phyloP scores from a whole-genome alignment of 2,888 invertebrate genomes.

The Agriopis aurantiaria region DNA sequence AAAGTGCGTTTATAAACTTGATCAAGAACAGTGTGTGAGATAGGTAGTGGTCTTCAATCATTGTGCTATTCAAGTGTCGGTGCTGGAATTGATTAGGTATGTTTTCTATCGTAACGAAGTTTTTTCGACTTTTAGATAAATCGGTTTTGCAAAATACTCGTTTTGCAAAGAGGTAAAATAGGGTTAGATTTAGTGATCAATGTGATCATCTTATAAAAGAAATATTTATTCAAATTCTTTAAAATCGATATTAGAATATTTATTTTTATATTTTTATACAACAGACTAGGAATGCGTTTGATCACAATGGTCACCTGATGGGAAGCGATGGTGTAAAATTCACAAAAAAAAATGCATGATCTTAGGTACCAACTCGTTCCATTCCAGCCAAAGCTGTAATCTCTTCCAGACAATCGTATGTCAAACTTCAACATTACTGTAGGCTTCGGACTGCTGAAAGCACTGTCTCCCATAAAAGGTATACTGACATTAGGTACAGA shows the following conservation, averaged over 20 bases:
- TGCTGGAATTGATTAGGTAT: constrained; percentile 24
- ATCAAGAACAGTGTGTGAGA: constrained; percentile 12
- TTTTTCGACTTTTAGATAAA: constrained; percentile 6
- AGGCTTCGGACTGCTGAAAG: not conserved
- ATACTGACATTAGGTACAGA: constrained; percentile 17
- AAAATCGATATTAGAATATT: not conserved
- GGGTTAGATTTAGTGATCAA: not conserved
- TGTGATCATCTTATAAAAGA: not conserved
- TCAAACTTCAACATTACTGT: not conserved
- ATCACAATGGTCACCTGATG: no score
- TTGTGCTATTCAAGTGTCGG: constrained; percentile 26
- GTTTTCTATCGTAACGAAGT: not conserved
- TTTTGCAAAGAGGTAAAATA: not conserved
- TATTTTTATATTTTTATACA: no score
- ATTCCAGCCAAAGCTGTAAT: not conserved
- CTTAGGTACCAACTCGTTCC: no score
- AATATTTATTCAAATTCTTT: constrained; percentile 2
- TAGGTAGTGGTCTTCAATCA: constrained; percentile 20
- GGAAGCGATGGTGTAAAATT: no score
- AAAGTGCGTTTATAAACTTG: constrained; percentile 1
- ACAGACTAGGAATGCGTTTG: no score
- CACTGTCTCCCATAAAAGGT: not conserved
- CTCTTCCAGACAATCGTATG: not conserved
- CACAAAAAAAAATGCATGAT: not conserved
- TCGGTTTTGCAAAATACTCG: not conserved